Evolutionary conservation across 2,888 invertebrate species (phyloP), one percentile per base, ranked within the genome.

Genomic region (Piscicola geometra): DNA sequence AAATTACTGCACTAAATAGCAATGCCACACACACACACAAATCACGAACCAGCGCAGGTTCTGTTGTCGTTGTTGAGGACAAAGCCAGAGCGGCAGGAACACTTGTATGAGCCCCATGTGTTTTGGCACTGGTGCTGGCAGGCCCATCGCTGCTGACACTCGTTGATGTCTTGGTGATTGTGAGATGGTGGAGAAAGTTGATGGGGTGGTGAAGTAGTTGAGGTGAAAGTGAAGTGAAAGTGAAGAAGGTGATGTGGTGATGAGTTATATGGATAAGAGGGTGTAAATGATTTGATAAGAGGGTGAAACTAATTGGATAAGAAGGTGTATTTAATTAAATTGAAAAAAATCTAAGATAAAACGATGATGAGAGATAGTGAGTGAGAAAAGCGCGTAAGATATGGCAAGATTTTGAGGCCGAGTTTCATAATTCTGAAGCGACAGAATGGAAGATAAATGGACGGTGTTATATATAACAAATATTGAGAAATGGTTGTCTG

Each of bases 121-220:
- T 98, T 98, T 76, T 92, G 89, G 83, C 97, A 98, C 47, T 89
- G 89, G 79, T 97, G 97, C 81, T 93, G 91, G 82, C 97, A 98
- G 0, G 90, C 69, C 76, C 81, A 80, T 78, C 82, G 77, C 64
- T 83, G 79, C n/a, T 81, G 77, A 82, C 92, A 92, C 83, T 92
- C 92, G 82, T 92, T 89, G 12, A 90, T 84, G 82, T 91, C 91
- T 89, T 85, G 78, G 41, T 28, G 36, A 41, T 5, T 41, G 41
- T 41, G 41, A 15, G 5, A 15, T 41, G 41, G 41, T 41, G 41
- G 5, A 41, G 41, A n/a, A n/a, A 9, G 41, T 41, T 5, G 41
- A 41, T 41, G 41, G 15, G 9, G 41, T 41, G 41, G 41, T 41
- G 15, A 9, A 15, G 41, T 9, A 9, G 41, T 41, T 5, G 41